Evolutionary conservation across 2,888 invertebrate genomes (phyloP).

Genomic region (Drosophila conformis): DNA sequence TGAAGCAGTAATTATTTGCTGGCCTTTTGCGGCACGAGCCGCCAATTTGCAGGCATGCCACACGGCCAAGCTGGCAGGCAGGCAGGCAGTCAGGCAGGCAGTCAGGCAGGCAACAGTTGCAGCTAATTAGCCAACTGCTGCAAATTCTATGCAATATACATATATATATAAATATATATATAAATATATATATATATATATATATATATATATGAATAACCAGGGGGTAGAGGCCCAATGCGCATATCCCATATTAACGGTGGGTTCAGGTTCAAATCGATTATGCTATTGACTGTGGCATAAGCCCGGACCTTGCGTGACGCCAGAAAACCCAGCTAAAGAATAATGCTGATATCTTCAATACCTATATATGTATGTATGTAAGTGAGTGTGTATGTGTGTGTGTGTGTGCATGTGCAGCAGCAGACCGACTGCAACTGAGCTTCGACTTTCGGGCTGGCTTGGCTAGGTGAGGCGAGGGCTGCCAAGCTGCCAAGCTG

Average conservation of each 20-base stretch:
- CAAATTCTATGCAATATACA: constrained; percentile 54
- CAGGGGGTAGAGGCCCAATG: constrained; percentile 16
- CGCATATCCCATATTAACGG: constrained; percentile 52
- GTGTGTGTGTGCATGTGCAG: constrained; percentile 1
- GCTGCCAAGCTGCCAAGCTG: background rate
- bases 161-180: background rate
- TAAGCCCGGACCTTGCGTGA: constrained; percentile 46
- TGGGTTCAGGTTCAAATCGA: constrained; percentile 80
- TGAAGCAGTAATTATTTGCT: constrained; percentile 48
- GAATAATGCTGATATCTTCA: constrained; percentile 9
- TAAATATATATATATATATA: background rate
- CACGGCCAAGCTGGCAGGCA: constrained; percentile 16
- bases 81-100: constrained; percentile 2
- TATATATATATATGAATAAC: background rate
- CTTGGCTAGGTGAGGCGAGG: background rate
- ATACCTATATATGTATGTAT: constrained; percentile 5
- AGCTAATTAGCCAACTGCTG: constrained; percentile 78
- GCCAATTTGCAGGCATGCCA: constrained; percentile 53
- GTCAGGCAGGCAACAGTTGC: constrained; percentile 67
- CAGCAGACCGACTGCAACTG: constrained; percentile 22
- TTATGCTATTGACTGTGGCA: constrained; percentile 62
- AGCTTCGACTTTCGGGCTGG: constrained; percentile 8
- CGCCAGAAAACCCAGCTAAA: constrained; percentile 1
- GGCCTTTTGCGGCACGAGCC: constrained; percentile 71
- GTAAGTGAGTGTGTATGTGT: background rate